These are phyloP conservation scores for Melipona beecheii DNA, from an alignment of 2,888 invertebrate genomes.

Conservation along the genomic window DNA sequence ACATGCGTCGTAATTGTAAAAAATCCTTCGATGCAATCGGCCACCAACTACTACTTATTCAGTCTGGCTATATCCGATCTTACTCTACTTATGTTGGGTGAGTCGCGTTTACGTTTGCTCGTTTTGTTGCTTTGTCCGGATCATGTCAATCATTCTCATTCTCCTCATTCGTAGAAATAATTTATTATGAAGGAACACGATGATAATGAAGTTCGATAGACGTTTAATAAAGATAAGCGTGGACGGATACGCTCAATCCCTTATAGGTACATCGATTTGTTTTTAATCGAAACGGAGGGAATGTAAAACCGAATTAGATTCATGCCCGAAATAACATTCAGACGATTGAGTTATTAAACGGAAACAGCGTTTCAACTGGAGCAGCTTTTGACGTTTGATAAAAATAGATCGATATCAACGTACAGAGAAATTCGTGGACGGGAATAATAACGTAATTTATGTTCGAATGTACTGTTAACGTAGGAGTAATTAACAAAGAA, in stretches of 20 bases:
- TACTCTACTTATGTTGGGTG: constrained; percentile 91
- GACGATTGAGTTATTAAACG: constrained; percentile 32
- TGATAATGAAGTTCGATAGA: constrained; percentile 7
- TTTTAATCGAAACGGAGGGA: constrained; percentile 10
- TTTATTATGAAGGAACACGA: not conserved
- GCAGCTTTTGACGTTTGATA: constrained; percentile 33
- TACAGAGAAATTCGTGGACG: not conserved
- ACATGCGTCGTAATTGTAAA: constrained; percentile 94
- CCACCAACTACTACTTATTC: constrained; percentile 96
- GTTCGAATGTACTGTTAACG: not conserved
- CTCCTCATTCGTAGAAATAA: not conserved
- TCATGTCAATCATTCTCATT: not conserved
- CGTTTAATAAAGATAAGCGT: constrained; percentile 15
- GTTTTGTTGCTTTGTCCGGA: not conserved
- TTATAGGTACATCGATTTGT: not conserved
- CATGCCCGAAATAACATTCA: constrained; percentile 18
- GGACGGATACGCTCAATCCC: not conserved
- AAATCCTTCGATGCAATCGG: constrained; percentile 93
- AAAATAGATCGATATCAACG: constrained; percentile 14
- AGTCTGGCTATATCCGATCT: constrained; percentile 95
- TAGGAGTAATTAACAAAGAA: not conserved
- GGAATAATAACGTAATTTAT: not conserved
- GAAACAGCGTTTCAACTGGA: constrained; percentile 23
- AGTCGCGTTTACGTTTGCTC: constrained; percentile 80
- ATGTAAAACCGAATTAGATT: constrained; percentile 30